Evolutionary conservation across 1,140 invertebrate genomes (phyloP), one percentile per base, ranked within the genome.

Genomic region (Leptinotarsa undecemlineata): DNA sequence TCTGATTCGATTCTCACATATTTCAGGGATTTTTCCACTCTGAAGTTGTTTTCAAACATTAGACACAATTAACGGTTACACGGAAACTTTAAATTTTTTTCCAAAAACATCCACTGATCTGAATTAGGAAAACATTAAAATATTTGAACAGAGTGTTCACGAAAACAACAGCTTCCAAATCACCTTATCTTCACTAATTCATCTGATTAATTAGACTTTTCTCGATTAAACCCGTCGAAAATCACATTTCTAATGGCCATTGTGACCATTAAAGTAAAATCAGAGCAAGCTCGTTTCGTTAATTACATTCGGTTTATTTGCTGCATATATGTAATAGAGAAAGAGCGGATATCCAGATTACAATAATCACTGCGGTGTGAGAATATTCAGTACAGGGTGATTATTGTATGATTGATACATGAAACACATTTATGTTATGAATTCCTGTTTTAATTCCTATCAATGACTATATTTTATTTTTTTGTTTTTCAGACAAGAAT

Each of bases 171-270:
- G n/a, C 51, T 57, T 57, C 51, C n/a, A 57, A 57, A 57, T 57
- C 51, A 57, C 51, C 51, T 57, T 57, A 57, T 57, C 51, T 57
- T 5, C 51, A 57, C 15, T 57, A 57, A 57, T 57, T 57, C 51
- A 57, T 57, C 51, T 57, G 51, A 57, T 57, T 17, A 17, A 57
- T 57, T 57, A 19, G 51, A 19, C 51, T 57, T 14, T 57, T 57
- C 17, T 5, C 51, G n/a, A 57, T 57, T 57, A 57, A 17, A 57
- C 51, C 8, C 33, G n/a, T 57, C 51, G 51, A 57, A 57, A 57
- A 57, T 57, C 51, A 57, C 51, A 57, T 57, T 57, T 57, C 51
- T 57, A 57, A 57, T 57, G 51, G 51, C n/a, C 51, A 57, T 57
- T 57, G 15, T 57, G n/a, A 8, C 51, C 51, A 57, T 57, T 57